Evolutionary conservation across 2,888 invertebrate genomes (phyloP), one percentile per base, ranked within the genome.

Genomic region (Drosophila neotestacea): DNA sequence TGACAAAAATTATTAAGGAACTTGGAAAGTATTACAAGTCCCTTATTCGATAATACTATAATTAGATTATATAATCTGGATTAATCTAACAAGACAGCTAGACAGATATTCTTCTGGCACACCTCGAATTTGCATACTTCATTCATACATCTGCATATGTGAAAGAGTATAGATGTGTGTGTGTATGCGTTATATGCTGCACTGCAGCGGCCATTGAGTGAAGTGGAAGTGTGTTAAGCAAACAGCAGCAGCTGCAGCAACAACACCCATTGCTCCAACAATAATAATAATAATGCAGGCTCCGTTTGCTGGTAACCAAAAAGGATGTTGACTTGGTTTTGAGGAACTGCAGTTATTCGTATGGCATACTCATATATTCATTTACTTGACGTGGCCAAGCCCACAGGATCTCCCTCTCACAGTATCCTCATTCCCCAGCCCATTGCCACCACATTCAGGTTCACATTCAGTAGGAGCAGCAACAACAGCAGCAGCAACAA

Each of bases 301-400:
- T 75, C 46, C 64, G 74, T 58, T 73, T 73, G 74, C 76, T 79
- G 79, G 68, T 87, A 82, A 81, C 84, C 84, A 76, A 86, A 88
- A 84, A 88, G 84, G 84, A 84, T 84, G 84, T 84, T 88, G 88
- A 88, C 84, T 84, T 83, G 86, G 88, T 88, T 78, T 78, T 86
- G 84, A 84, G 84, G 88, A 84, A 84, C 84, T 88, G 84, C 88
- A 88, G 84, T 73, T 88, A 84, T 84, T 84, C 86, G 76, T 79
- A 70, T 81, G 64, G 84, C 76, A 81, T 76, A 83, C 88, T 84
- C 84, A 88, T 84, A 84, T 84, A 84, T 84, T 84, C 86, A 84
- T 84, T 84, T 84, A 81, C 84, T 76, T 78, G 88, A 80, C 80
- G 41, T 83, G 73, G 73, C 66, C 78, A 66, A 63, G 67, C 77